Evolutionary conservation across 2,888 invertebrate species (phyloP).

Genomic region (Trichopria drosophilae): DNA sequence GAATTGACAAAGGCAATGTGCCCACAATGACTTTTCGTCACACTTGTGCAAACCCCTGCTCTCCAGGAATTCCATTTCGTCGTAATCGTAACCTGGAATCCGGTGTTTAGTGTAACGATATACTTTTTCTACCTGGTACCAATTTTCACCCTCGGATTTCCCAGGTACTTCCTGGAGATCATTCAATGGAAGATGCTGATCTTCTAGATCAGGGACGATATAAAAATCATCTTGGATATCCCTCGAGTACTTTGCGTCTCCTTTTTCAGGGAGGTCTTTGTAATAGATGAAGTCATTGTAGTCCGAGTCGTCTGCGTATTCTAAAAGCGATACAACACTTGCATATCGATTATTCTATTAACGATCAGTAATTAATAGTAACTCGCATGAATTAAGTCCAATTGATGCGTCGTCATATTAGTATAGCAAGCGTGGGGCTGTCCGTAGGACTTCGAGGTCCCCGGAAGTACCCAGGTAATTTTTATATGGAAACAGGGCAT

Average conservation of each 20-base stretch:
- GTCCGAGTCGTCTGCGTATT: constrained; percentile 49
- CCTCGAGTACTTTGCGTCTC: constrained; percentile 28
- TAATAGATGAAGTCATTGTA: constrained; percentile 47
- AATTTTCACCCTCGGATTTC: constrained; percentile 6
- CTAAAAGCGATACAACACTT: constrained; percentile 34
- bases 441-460: not conserved
- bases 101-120: constrained; percentile 53
- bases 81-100: constrained; percentile 52
- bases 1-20: constrained; percentile 54
- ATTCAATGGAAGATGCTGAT: no score
- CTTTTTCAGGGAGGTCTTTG: constrained; percentile 41
- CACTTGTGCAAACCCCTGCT: constrained; percentile 40
- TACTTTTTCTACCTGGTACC: constrained; percentile 37
- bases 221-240: constrained; percentile 46
- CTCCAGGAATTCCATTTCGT: constrained; percentile 44
- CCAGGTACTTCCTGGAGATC: not conserved
- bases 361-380: constrained; percentile 36
- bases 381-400: constrained; percentile 37
- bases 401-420: constrained; percentile 24
- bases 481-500: no score
- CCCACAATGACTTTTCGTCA: constrained; percentile 49
- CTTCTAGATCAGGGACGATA: constrained; percentile 33
- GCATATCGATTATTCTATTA: not conserved
- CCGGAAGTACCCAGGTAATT: not conserved
- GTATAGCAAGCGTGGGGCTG: not conserved